Evolutionary conservation across 2,113 vertebrate genomes (phyloP).

Genomic region (Eupsittula cactorum): DNA sequence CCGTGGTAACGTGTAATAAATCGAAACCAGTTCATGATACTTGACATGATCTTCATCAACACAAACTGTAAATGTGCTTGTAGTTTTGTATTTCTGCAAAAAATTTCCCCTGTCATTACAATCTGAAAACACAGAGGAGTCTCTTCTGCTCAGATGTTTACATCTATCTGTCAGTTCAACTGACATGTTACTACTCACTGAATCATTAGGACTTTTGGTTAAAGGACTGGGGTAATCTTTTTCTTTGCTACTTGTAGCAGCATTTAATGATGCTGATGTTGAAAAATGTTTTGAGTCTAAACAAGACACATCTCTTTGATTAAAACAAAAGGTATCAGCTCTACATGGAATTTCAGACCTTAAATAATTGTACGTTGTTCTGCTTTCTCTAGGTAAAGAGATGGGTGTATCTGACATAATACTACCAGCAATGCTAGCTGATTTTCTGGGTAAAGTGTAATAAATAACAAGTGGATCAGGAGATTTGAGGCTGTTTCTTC

Average conservation of each 20-base stretch:
- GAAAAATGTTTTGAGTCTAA: not conserved
- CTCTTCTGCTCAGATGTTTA: constrained; percentile 11
- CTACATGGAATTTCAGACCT: not conserved
- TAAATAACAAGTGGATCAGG: constrained; percentile 44
- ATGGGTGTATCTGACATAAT: not conserved
- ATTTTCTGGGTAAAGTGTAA: constrained; percentile 73
- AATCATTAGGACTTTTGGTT: not conserved
- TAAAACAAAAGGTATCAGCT: not conserved
- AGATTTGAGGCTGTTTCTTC: not conserved
- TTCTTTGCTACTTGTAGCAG: not conserved
- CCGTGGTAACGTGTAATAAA: constrained; percentile 79
- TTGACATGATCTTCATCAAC: constrained; percentile 77
- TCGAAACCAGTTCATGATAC: constrained; percentile 78
- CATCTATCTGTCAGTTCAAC: not conserved
- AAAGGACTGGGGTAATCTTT: not conserved
- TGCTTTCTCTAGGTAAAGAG: constrained; percentile 51
- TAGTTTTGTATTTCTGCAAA: constrained; percentile 78
- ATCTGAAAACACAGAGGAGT: constrained; percentile 32
- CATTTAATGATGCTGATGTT: constrained; percentile 9
- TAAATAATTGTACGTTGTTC: not conserved
- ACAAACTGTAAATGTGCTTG: constrained; percentile 75
- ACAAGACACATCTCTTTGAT: not conserved
- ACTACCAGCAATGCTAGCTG: constrained; percentile 48
- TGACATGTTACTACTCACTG: not conserved
- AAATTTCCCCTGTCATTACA: constrained; percentile 26